phyloP scores from a whole-genome alignment of 2,888 invertebrate species.

The Ophion ellenae region DNA sequence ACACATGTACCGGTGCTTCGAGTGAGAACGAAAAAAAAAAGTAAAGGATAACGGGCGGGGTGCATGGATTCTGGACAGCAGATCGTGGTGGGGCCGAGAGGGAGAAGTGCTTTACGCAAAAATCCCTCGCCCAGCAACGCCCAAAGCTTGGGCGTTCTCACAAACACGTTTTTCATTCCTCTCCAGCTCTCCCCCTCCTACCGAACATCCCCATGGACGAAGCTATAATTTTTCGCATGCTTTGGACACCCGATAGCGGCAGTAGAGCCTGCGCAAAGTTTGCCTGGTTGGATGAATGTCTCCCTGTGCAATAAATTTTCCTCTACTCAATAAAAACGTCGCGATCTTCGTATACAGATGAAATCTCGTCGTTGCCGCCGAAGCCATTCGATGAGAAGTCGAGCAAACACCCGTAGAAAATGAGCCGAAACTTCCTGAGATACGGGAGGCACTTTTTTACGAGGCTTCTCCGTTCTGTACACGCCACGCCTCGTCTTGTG shows the following conservation, averaged over 20 bases:
- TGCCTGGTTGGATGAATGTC: slow-evolving; percentile 74
- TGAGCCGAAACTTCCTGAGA: slow-evolving; percentile 35
- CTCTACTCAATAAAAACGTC: slow-evolving; percentile 68
- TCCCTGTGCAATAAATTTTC: slow-evolving; percentile 74
- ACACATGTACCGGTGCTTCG: slow-evolving; percentile 7
- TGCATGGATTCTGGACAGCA: slow-evolving; percentile 45
- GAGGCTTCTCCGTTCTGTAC: not conserved
- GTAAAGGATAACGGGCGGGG: slow-evolving; percentile 50
- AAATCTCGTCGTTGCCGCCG: slow-evolving; percentile 18
- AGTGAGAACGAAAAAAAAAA: slow-evolving; percentile 33
- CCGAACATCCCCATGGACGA: slow-evolving; percentile 43
- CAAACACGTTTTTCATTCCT: slow-evolving; percentile 58
- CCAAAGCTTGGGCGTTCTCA: slow-evolving; percentile 37
- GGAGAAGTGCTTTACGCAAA: slow-evolving; percentile 41
- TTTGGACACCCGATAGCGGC: slow-evolving; percentile 19
- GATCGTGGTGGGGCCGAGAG: slow-evolving; percentile 8
- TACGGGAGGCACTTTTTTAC: slow-evolving; percentile 31
- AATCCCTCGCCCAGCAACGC: slow-evolving; percentile 44
- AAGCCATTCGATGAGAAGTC: slow-evolving; percentile 24
- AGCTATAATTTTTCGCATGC: slow-evolving; percentile 70
- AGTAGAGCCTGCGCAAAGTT: slow-evolving; percentile 71
- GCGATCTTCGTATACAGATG: slow-evolving; percentile 54
- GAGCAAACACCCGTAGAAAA: slow-evolving; percentile 33
- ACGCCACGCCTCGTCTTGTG: slow-evolving; percentile 1
- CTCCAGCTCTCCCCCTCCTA: not conserved